These are phyloP conservation scores for Chamaetylas fuelleborni DNA, from an alignment of 2,113 vertebrate genomes.

Conservation along the genomic window DNA sequence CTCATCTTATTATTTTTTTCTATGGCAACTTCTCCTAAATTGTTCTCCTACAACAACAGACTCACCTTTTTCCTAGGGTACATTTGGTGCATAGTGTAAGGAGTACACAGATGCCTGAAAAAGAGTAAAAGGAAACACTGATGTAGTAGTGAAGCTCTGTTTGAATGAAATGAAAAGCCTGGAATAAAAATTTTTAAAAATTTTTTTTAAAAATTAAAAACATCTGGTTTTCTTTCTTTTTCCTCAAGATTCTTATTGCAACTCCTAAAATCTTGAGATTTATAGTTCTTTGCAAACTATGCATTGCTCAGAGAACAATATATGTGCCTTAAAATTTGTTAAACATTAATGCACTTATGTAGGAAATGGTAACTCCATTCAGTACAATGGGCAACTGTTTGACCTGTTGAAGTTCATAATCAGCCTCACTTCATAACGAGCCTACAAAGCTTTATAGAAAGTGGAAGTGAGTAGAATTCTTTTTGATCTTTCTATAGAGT, in stretches of 20 bases:
- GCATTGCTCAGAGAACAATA: not conserved
- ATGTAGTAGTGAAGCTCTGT: not conserved
- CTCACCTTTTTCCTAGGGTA: not conserved
- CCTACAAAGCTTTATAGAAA: conserved; percentile 4
- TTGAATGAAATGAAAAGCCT: not conserved
- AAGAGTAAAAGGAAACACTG: not conserved
- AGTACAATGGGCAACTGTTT: conserved; percentile 25
- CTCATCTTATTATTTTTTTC: not conserved
- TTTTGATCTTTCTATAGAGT: conserved; percentile 45
- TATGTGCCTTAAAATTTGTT: not conserved
- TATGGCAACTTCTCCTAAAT: not conserved
- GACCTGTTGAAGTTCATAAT: conserved; percentile 1
- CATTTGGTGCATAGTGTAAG: not conserved
- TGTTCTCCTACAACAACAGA: not conserved
- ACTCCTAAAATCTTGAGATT: not conserved
- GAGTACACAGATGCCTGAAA: not conserved
- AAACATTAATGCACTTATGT: not conserved
- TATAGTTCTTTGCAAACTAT: not conserved
- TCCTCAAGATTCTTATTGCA: not conserved
- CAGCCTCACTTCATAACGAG: not conserved
- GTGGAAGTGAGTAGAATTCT: conserved; percentile 17
- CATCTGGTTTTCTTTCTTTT: not conserved
- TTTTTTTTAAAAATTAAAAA: not conserved
- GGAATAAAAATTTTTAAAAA: not conserved
- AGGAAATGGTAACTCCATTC: not conserved